Evolutionary conservation across 2,113 vertebrate genomes (phyloP), one percentile per base, ranked within the genome.

Genomic region (Romanogobio albipinnatus): DNA sequence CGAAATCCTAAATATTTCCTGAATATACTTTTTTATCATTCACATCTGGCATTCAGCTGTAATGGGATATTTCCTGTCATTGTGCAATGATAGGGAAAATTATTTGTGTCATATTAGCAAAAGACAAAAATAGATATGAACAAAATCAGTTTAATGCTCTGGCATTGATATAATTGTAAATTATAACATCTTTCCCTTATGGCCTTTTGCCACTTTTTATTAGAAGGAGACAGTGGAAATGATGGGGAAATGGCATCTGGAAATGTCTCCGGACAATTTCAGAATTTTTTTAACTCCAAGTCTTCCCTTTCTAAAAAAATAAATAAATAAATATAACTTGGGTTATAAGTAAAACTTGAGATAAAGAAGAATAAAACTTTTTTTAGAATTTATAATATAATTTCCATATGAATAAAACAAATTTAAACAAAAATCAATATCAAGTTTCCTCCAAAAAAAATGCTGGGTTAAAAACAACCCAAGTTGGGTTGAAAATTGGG

Each of bases 1-100:
- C 74, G 14, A 82, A 82, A 89, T 75, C 53, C 53, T 43, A 47
- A 87, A 75, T 74, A 88, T 90, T 81, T 89, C 85, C 85, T 84
- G 71, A 66, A 84, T 53, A 81, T 73, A 77, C 73, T 71, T 84
- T 77, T 79, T 81, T 74, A 61, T 61, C 58, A 24, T 70, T 33
- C 64, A 80, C 83, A 91, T 90, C 77, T 87, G 84, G 70, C 8
- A 76, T 29, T 88, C 73, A 84, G 81, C 86, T 89, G 85, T 22
- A 59, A 47, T 62, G 59, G 1, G 39, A 9, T 39, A 64, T 66
- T 71, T 64, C 56, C 8, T 80, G 82, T 77, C 74, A 62, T 45
- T 81, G 29, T 83, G 68, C 73, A 84, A 74, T 84, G 14, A 80
- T 5, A 70, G 33, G 33, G 39, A 4, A 14, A 22, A 73, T 73